Base-by-base conservation (phyloP, 2,797 vertebrate species). In the Gadopsis marmoratus region DNA sequence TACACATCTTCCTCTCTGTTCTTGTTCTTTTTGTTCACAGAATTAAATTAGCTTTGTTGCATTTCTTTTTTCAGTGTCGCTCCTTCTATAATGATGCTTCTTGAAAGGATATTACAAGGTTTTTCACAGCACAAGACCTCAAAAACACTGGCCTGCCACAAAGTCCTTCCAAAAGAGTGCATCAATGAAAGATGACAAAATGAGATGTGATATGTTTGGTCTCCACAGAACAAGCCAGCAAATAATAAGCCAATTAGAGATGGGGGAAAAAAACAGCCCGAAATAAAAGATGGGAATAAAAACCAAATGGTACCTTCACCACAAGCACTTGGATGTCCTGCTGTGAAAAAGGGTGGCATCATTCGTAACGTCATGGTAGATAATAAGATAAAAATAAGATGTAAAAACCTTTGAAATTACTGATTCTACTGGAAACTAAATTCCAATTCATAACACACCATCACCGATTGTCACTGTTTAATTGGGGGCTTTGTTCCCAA, bases 31-130 rank as follows among this genome's bases (percentile, higher is more conserved):
- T 54, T 53, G 26, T 17, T 45, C 5, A 41, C 13, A 41, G 37
- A 67, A 56, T 33, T 39, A 60, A 58, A 54, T 17, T 26, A n/a
- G 39, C 48, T 67, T 78, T 54, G 8, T 55, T 64, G 16, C 14
- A 39, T 69, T 78, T 75, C 47, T 68, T 51, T 16, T 76, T 64
- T 81, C 23, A 41, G 2, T 51, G 29, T 39, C 9, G 2, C 43
- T 26, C 10, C 9, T 39, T 64, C 12, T 63, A 26, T 50, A 16
- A 64, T 53, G 48, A 60, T 11, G 33, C 47, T 10, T 61, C 47
- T 72, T 75, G 51, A 84, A 89, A 80, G 45, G 33, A 61, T 37
- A 54, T 66, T 68, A 2, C 13, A 58, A 76, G 63, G 33, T 64
- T 79, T 72, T 78, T 77, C 26, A 74, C 58, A 67, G 50, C 45